Conservation (phyloP, 2,113 vertebrate species). For the Channa argus region DNA sequence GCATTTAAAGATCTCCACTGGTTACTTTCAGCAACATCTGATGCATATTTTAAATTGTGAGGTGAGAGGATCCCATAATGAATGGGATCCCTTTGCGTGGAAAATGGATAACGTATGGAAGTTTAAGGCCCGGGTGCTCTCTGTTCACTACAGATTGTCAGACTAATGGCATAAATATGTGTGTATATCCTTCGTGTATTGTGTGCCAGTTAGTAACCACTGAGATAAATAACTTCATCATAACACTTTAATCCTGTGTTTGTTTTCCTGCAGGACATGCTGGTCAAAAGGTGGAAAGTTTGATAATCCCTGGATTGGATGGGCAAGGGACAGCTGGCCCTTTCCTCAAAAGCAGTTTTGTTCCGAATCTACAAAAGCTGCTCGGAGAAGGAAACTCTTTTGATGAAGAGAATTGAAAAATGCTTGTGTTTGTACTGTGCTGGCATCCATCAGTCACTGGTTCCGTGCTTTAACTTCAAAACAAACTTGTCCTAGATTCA, state of each 20-base stretch:
- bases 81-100: conserved; percentile 53
- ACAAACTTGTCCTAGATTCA: conserved; percentile 4
- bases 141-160: conserved; percentile 58
- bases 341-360: conserved; percentile 27
- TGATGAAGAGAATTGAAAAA: conserved; percentile 44
- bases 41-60: conserved; percentile 60
- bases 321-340: conserved; percentile 19
- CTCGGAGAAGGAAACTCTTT: conserved; percentile 10
- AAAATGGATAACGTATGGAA: conserved; percentile 71
- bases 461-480: conserved; percentile 18
- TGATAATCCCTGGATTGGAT: conserved; percentile 43
- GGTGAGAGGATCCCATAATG: conserved; percentile 49
- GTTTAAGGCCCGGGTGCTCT: conserved; percentile 56
- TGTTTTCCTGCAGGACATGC: conserved; percentile 70
- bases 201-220: conserved; percentile 51
- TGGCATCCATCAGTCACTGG: conserved; percentile 31
- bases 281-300: conserved; percentile 70
- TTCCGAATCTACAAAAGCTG: conserved; percentile 30
- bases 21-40: conserved; percentile 47
- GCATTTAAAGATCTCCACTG: conserved; percentile 19
- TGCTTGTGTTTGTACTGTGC: conserved; percentile 38
- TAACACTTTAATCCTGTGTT: conserved; percentile 75
- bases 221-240: conserved; percentile 73
- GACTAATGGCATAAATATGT: conserved; percentile 62
- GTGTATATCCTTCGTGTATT: conserved; percentile 43